Base-by-base conservation (phyloP, 2,113 vertebrate genomes). In the Mesembrinibis cayennensis region DNA sequence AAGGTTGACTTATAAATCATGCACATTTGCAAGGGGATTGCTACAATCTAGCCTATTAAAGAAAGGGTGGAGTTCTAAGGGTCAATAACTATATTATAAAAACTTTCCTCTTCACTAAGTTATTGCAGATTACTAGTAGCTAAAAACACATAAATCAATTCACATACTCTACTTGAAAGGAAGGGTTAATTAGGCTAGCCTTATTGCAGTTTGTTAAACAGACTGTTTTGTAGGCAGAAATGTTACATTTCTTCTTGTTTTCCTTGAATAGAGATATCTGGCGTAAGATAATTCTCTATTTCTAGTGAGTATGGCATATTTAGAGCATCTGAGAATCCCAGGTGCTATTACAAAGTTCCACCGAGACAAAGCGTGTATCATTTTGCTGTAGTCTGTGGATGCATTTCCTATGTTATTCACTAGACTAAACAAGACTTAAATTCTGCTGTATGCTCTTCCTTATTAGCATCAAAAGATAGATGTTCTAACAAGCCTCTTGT, bases 121-220 rank as follows among this genome's bases (percentile, higher is more conserved):
- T 49, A n/a, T 36, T 2, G 7, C 27, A 76, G 36, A 76, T 7
- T 65, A 49, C 7, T 13, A n/a, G 42, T 47, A 86, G 34, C 49
- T 92, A 65, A 89, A 85, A 91, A 1, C 11, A 20, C 7, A 42
- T 22, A 72, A 70, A 93, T 56, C 0, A 1, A 32, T 79, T 91
- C 8, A 4, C 44, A 45, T 76, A 23, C 34, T 82, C 22, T 61
- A 3, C 18, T 79, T 84, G 16, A 93, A 30, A 90, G 36, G 30
- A 93, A 93, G 56, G 55, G 80, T 93, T 91, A 96, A 85, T 95
- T 91, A 82, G 47, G 14, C 45, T 82, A 93, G 47, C 20, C 20
- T 91, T 93, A 56, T 25, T 86, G 66, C 49, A 85, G 53, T 85
- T 85, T 76, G 49, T 61, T 91, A 85, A 93, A 76, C 56, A 91